These are phyloP conservation scores for Passer montanus DNA, from an alignment of 2,113 vertebrate genomes.

Conservation along the genomic window DNA sequence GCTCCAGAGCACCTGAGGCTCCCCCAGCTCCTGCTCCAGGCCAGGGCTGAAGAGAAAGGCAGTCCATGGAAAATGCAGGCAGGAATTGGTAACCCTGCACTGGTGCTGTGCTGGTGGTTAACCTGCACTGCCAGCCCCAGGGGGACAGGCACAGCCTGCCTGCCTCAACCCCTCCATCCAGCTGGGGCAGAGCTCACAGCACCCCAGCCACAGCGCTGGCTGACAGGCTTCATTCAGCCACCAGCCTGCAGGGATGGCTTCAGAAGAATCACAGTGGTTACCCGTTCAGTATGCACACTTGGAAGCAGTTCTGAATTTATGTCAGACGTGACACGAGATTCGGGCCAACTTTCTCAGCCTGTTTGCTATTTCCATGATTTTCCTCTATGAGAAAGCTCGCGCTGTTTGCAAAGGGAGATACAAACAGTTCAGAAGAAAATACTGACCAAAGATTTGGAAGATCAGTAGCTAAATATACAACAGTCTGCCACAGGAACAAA, in stretches of 20 bases:
- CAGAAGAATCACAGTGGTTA: background rate
- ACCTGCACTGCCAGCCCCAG: background rate
- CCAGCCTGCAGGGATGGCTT: background rate
- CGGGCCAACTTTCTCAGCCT: background rate
- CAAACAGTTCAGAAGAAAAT: background rate
- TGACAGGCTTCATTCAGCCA: background rate
- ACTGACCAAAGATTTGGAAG: background rate
- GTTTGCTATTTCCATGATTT: background rate
- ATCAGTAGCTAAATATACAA: background rate
- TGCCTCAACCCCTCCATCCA: background rate
- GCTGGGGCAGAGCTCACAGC: background rate
- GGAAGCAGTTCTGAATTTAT: background rate
- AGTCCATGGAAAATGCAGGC: background rate
- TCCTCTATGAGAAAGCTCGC: background rate
- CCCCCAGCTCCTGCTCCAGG: background rate
- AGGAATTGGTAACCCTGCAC: accelerated
- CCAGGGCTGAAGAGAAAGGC: background rate
- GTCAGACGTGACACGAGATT: background rate
- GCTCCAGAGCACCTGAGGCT: background rate
- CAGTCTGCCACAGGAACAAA: background rate
- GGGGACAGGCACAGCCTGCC: background rate
- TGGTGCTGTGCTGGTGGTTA: background rate
- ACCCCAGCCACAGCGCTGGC: background rate
- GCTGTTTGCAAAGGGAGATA: background rate
- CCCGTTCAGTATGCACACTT: background rate